phyloP scores from a whole-genome alignment of 2,113 vertebrate species.

The Carassius auratus region DNA sequence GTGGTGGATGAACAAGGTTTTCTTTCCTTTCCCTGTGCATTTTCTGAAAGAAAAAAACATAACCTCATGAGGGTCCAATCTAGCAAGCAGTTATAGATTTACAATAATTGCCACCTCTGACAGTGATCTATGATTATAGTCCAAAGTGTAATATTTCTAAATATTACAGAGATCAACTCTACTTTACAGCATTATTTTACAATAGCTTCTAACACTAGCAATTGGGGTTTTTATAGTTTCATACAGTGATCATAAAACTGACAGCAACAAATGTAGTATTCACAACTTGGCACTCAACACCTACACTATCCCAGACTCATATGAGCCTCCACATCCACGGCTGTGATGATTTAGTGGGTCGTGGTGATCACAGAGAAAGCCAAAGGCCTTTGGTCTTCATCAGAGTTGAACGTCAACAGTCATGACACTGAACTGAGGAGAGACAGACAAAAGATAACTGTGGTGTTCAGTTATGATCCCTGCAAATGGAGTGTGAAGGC shows the following conservation, averaged over 20 bases:
- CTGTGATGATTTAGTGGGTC: conserved; percentile 18
- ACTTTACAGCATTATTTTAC: conserved; percentile 22
- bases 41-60: not conserved
- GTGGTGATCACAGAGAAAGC: too few relatives aligned
- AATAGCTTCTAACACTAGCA: conserved; percentile 36
- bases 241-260: conserved; percentile 35
- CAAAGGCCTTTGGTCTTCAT: too few relatives aligned
- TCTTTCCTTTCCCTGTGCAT: not conserved
- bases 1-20: not conserved
- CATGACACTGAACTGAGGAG: conserved; percentile 5
- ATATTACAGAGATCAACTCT: conserved; percentile 36
- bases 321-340: not conserved
- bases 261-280: conserved; percentile 30
- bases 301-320: conserved; percentile 5
- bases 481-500: conserved; percentile 53
- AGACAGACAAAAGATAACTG: conserved; percentile 21
- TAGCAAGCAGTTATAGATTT: conserved; percentile 35
- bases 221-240: conserved; percentile 43
- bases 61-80: not conserved
- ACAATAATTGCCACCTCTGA: conserved; percentile 2
- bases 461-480: conserved; percentile 9
- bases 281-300: conserved; percentile 41
- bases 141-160: conserved; percentile 17
- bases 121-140: conserved; percentile 43
- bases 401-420: not conserved